Conservation (phyloP, 2,797 vertebrate genomes). For the Epinephelus malabaricus region DNA sequence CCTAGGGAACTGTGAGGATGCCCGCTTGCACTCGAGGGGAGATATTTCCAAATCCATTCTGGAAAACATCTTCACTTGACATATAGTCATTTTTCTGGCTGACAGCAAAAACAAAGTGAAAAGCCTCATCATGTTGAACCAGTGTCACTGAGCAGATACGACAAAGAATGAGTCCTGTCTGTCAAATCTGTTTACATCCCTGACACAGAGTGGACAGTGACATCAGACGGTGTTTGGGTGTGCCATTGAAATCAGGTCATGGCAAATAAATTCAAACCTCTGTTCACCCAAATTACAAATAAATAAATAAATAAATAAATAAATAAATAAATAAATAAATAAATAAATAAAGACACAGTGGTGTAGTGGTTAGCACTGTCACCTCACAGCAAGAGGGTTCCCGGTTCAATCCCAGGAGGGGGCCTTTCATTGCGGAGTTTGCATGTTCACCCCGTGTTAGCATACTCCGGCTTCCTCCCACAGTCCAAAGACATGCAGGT, state of each 20-base stretch:
- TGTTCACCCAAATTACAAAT: too few species aligned
- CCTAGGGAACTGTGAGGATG: conserved; percentile 34
- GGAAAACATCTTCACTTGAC: conserved; percentile 53
- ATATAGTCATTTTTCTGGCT: conserved; percentile 39
- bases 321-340: too few species aligned
- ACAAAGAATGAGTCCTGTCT: conserved; percentile 30
- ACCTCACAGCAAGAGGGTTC: too few species aligned
- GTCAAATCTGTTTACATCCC: conserved; percentile 27
- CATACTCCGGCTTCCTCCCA: too few species aligned
- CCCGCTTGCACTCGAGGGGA: conserved; percentile 14
- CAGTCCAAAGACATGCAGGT: too few species aligned
- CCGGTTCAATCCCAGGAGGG: too few species aligned
- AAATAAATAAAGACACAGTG: too few species aligned
- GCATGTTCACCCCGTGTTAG: too few species aligned
- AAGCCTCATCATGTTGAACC: conserved; percentile 56
- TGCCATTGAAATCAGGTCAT: neutral
- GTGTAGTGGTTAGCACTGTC: too few species aligned
- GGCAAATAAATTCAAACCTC: too few species aligned
- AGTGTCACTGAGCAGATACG: conserved; percentile 36
- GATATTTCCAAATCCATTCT: conserved; percentile 47
- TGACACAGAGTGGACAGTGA: conserved; percentile 6
- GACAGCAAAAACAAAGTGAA: conserved; percentile 31
- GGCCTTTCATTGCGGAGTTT: too few species aligned
- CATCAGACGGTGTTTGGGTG: neutral
- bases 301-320: too few species aligned